These are phyloP conservation scores for Ochlodes sylvanus DNA, from an alignment of 2,888 invertebrate species.

Conservation along the genomic window DNA sequence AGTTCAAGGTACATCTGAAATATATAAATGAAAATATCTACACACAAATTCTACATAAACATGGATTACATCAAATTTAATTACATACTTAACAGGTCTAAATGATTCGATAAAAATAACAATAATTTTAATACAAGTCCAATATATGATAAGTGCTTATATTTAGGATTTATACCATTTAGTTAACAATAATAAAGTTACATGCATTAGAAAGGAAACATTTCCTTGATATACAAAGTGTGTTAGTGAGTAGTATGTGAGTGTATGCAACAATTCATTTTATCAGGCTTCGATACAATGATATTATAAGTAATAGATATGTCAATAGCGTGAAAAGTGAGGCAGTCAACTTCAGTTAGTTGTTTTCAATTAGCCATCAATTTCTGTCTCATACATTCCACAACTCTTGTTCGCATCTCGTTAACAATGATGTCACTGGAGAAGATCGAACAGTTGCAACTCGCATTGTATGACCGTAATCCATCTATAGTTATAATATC, in stretches of 20 bases:
- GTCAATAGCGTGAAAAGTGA: too few relatives aligned
- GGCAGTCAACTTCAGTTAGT: too few relatives aligned
- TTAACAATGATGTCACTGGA: too few relatives aligned
- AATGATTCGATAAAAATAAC: conserved; percentile 22
- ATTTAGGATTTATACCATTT: conserved; percentile 10
- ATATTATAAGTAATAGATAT: too few relatives aligned
- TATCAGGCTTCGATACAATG: too few relatives aligned
- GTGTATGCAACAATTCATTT: too few relatives aligned
- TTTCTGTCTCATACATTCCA: too few relatives aligned
- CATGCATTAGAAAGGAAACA: conserved; percentile 15
- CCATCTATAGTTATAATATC: too few relatives aligned
- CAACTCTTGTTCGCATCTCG: too few relatives aligned
- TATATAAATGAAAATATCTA: conserved; percentile 22
- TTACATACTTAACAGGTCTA: conserved; percentile 21
- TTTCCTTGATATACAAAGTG: conserved; percentile 1
- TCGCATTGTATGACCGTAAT: too few relatives aligned
- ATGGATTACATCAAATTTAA: conserved; percentile 27
- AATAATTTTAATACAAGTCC: conserved; percentile 25
- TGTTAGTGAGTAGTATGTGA: background rate
- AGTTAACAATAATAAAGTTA: conserved; percentile 10
- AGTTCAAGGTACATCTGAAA: conserved; percentile 20
- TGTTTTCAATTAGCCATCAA: too few relatives aligned
- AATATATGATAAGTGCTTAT: conserved; percentile 20
- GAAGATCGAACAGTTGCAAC: too few relatives aligned
- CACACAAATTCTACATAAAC: conserved; percentile 21